phyloP scores from a whole-genome alignment of 2,113 vertebrate species.

The Garra rufa region DNA sequence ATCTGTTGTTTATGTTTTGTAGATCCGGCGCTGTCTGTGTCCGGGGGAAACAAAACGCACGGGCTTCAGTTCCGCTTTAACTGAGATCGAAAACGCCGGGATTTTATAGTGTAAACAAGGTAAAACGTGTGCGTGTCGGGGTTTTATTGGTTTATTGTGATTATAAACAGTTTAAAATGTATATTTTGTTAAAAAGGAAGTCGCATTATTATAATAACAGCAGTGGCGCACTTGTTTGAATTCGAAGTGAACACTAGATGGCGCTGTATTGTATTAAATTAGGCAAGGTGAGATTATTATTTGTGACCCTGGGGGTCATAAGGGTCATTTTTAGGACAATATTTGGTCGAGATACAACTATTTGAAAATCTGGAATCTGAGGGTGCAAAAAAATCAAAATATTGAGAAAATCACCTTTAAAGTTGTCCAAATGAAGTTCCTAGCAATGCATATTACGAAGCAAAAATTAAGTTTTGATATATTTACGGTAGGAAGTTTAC shows the following conservation, averaged over 20 bases:
- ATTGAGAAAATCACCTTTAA: too few relatives aligned
- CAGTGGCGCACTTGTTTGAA: not conserved
- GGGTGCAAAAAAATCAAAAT: too few relatives aligned
- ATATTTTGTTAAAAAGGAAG: not conserved
- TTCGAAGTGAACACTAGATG: constrained; percentile 36
- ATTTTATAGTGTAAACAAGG: not conserved
- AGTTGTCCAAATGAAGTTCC: too few relatives aligned
- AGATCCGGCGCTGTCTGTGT: not conserved
- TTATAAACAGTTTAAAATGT: not conserved
- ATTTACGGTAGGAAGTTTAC: too few relatives aligned
- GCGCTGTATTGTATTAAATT: constrained; percentile 28
- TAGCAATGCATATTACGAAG: too few relatives aligned
- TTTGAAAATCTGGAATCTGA: too few relatives aligned
- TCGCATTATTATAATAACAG: not conserved
- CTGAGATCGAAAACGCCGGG: not conserved
- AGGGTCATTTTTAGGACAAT: too few relatives aligned
- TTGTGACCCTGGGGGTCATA: too few relatives aligned
- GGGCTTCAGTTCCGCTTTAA: constrained; percentile 1
- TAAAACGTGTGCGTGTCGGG: not conserved
- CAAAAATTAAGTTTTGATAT: too few relatives aligned
- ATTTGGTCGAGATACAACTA: too few relatives aligned
- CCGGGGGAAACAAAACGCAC: not conserved
- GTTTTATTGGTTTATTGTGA: not conserved
- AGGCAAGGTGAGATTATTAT: not conserved
- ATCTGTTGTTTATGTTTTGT: not conserved